A percentile compares a stretch with the other conserved stretches of the same genome.
phyloP scores from a whole-genome alignment of 2,888 invertebrate genomes.

The Yponomeuta sedellus region DNA sequence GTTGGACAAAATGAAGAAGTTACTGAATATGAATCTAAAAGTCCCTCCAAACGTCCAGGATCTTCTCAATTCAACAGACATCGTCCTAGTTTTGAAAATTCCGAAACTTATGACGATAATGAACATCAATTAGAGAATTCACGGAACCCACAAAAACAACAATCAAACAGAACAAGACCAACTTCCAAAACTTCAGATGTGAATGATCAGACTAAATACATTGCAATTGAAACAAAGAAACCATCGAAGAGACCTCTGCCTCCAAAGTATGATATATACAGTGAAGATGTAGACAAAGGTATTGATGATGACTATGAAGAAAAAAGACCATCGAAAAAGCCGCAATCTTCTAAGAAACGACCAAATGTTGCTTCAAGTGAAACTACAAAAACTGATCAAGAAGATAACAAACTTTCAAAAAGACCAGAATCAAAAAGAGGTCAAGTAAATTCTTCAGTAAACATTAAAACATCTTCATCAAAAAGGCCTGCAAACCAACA shows the following conservation, averaged over 20 bases:
- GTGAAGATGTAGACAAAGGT: neutral
- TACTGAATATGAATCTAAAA: neutral
- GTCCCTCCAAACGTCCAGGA: neutral
- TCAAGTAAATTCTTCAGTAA: neutral
- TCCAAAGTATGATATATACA: neutral
- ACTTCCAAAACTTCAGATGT: neutral
- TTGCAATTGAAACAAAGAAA: neutral
- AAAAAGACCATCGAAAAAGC: neutral
- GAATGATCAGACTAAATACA: neutral
- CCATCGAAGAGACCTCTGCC: neutral
- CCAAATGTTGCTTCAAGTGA: neutral
- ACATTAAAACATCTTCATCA: neutral
- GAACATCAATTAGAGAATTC: neutral
- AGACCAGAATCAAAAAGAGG: neutral
- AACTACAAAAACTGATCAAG: neutral
- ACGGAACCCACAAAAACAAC: neutral
- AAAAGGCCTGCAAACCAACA: neutral
- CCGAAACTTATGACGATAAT: neutral
- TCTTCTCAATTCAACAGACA: neutral
- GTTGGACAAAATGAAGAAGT: neutral
- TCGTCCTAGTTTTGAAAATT: neutral
- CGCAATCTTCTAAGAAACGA: neutral
- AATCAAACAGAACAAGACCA: neutral
- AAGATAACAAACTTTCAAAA: neutral
- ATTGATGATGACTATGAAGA: neutral